Evolutionary conservation across 2,797 vertebrate genomes (phyloP), one percentile per base, ranked within the genome.

Genomic region (Bufotes viridis): DNA sequence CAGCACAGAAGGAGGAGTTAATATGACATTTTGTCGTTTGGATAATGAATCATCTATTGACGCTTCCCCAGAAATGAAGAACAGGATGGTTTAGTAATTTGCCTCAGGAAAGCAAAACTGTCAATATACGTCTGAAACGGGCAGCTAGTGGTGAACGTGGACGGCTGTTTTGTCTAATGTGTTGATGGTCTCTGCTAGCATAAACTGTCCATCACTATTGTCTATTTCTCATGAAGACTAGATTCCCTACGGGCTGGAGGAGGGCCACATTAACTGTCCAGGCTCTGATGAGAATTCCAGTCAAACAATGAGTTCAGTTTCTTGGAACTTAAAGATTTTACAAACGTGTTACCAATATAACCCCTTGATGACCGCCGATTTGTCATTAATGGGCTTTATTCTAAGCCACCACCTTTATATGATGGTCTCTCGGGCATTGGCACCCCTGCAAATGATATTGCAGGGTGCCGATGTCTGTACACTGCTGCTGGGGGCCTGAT

Each of bases 21-120:
- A 80, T 81, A 60, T 85, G 89, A 76, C 86, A 90, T 82, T 90
- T 86, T 88, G 82, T 88, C 87, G 42, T 89, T 89, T 61, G 51
- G 72, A 82, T 83, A 87, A 86, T 89, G 88, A 89, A 89, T 89
- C 84, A 86, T 89, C 84, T 89, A 87, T 87, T 89, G 80, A 89
- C 87, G 61, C 63, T 81, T 86, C 69, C 86, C 51, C 70, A 82
- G 79, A 86, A 86, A 86, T 86, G 88, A 85, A 63, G 84, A 87
- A 76, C 79, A 86, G 88, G 84, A 70, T 89, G 84, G 84, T 76
- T 87, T 83, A 87, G 84, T 87, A 82, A 86, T 89, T 89, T 89
- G 88, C 88, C 84, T 86, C 72, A 53, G 84, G 88, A 89, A 83
- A 87, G 80, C 84, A 89, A 86, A 82, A 51, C 88, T 87, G 84